Evolutionary conservation across 2,888 invertebrate species (phyloP), one percentile per base, ranked within the genome.

Genomic region (Ophion obscuratus): DNA sequence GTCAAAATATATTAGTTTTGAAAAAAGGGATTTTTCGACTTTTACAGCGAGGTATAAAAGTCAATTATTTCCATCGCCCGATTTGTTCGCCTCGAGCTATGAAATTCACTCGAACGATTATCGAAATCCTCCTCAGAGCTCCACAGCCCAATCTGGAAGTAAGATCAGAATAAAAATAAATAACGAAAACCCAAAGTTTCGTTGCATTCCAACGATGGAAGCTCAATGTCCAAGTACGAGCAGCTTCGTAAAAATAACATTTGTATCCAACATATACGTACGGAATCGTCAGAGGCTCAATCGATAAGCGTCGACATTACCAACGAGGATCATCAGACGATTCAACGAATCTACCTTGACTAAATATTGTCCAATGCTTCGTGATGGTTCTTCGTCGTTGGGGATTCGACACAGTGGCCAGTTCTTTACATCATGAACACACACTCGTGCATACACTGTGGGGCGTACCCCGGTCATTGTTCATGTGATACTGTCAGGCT

Each of bases 361-460:
- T 59, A 86, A 86, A 79, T 75, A 87, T 88, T 86, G 88, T 85
- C 88, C 88, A 71, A 84, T 75, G 40, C 31, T 67, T 24, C 70
- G 75, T 61, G 47, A 70, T n/a, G 20, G 59, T 67, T 40, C 24
- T 62, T 74, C 61, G 36, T 73, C 40, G 76, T 61, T 24, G 62
- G 68, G 77, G 81, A 85, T 85, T 83, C 70, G 64, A 62, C 80
- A 81, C 67, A 70, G 76, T 57, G 62, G 71, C 84, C 59, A 70
- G 27, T 61, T 61, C 44, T 7, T 53, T 17, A 40, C 36, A 64
- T 62, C 31, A 31, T 31, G n/a, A 20, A 44, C 40, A 59, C 44
- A 61, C 31, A 67, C 20, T 44, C 40, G 61, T 20, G 3, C 59
- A 2, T 36, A 47, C 40, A 20, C 14, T 17, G 14, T 17, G 14